Base-by-base conservation (phyloP, 2,888 invertebrate genomes). In the Rosalia funebris region DNA sequence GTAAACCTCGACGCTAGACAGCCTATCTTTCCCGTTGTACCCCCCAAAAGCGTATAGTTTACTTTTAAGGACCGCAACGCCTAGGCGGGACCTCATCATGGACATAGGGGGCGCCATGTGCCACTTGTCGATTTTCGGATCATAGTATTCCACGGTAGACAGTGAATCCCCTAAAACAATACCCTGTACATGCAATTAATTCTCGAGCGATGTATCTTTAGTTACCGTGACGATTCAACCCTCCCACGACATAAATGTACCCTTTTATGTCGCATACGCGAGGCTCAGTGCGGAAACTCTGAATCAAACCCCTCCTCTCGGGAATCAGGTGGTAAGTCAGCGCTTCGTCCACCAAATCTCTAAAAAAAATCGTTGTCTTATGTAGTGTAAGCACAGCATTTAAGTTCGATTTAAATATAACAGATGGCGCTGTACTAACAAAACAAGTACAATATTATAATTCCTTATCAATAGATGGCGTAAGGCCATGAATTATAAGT, bases 271-370 rank as follows among this genome's bases (percentile, higher is more conserved):
- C 89, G 70, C 91, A 91, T 68, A 89, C 88, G 17, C 95, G 85
- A 7, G 91, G 91, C 59, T 90, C 85, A 1, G 90, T 91, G 69
- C 90, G 86, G 78, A 91, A 92, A 62, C 90, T 90, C 75, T 91
- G 91, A 63, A 93, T 81, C 39, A 91, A 77, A n/a, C 88, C 86
- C 4, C 93, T 83, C 63, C 94, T 83, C 78, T 95, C 93, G 1
- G 95, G 95, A 85, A 95, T 90, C 58, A 95, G 82, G 79, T 94
- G 92, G 79, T 91, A 95, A 76, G 94, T 93, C 77, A 91, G 87
- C 0, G 95, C 95, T 81, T 94, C 95, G 79, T 95, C 95, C 50
- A 95, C 78, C 44, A 94, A 82, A 82, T 95, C 93, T 70, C 90
- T 89, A 75, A 4, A 17, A 16, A 45, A 25, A n/a, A n/a, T 19